These are phyloP conservation scores for Leucoma salicis DNA, from an alignment of 2,888 invertebrate genomes.

Conservation along the genomic window DNA sequence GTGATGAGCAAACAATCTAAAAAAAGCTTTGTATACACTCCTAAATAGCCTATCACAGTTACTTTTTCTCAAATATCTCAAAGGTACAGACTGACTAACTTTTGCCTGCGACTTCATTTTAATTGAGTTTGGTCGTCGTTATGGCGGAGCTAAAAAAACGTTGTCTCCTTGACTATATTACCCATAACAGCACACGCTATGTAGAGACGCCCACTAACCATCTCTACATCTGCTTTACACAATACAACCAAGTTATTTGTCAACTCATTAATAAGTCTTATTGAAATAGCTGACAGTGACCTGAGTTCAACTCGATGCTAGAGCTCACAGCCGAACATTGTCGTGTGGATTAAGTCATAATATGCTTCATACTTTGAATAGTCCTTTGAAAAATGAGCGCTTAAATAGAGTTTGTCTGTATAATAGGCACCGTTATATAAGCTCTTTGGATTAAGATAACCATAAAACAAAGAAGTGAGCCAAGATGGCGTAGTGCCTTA, in stretches of 20 bases:
- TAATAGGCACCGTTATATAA: constrained; percentile 4
- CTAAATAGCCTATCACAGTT: too few relatives aligned
- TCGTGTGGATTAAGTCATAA: constrained; percentile 18
- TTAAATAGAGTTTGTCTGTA: constrained; percentile 5
- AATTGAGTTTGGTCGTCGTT: too few relatives aligned
- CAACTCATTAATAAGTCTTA: constrained; percentile 27
- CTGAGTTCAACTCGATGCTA: constrained; percentile 13
- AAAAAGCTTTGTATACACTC: too few relatives aligned
- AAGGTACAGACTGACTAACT: too few relatives aligned
- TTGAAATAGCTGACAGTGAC: constrained; percentile 24
- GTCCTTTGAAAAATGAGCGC: constrained; percentile 6
- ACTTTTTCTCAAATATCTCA: too few relatives aligned
- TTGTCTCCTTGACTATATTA: too few relatives aligned
- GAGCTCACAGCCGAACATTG: constrained; percentile 14
- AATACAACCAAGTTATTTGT: constrained; percentile 18
- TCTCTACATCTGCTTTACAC: background rate
- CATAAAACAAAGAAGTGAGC: background rate
- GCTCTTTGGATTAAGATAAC: constrained; percentile 3
- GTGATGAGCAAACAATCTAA: too few relatives aligned
- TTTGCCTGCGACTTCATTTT: too few relatives aligned
- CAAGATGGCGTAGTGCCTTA: too few relatives aligned
- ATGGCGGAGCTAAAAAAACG: too few relatives aligned
- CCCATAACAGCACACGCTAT: background rate
- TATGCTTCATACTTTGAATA: constrained; percentile 3
- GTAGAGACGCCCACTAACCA: constrained; percentile 4